These are phyloP conservation scores for Sarcophaga variegata DNA, from an alignment of 2,888 invertebrate species.

Conservation along the genomic window DNA sequence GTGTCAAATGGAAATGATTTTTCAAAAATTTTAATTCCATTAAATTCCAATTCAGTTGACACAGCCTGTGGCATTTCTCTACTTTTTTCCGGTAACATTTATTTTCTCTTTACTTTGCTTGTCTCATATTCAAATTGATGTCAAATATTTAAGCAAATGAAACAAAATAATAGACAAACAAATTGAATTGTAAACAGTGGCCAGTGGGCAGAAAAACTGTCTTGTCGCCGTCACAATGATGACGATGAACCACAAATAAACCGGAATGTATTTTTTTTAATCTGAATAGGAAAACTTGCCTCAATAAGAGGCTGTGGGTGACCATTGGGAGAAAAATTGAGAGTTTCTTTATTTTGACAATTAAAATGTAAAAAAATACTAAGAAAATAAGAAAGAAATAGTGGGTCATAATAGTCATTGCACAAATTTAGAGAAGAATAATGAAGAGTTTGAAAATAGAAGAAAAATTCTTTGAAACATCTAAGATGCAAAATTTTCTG, in stretches of 20 bases:
- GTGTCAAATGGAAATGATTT: conserved; percentile 47
- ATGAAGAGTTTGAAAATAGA: no score
- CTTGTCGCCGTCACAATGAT: background rate
- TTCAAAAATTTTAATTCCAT: conserved; percentile 40
- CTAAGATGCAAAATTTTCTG: no score
- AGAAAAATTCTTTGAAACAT: no score
- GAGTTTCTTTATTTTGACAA: no score
- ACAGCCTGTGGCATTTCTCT: conserved; percentile 17
- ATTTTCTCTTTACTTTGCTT: background rate
- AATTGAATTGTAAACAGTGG: background rate
- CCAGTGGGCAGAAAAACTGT: background rate
- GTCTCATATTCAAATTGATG: background rate
- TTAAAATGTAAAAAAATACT: no score
- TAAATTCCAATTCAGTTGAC: conserved; percentile 35
- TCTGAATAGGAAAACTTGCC: background rate
- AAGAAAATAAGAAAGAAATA: no score
- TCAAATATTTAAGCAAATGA: background rate
- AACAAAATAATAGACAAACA: background rate
- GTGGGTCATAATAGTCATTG: no score
- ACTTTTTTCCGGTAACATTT: background rate
- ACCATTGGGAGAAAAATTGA: background rate
- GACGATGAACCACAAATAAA: background rate
- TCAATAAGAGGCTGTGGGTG: background rate
- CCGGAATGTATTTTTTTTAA: background rate
- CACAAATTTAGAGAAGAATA: no score